Percentiles rank a stretch among this genome's conserved stretches.
phyloP scores from a whole-genome alignment of 1,140 invertebrate genomes.

The Arion vulgaris region DNA sequence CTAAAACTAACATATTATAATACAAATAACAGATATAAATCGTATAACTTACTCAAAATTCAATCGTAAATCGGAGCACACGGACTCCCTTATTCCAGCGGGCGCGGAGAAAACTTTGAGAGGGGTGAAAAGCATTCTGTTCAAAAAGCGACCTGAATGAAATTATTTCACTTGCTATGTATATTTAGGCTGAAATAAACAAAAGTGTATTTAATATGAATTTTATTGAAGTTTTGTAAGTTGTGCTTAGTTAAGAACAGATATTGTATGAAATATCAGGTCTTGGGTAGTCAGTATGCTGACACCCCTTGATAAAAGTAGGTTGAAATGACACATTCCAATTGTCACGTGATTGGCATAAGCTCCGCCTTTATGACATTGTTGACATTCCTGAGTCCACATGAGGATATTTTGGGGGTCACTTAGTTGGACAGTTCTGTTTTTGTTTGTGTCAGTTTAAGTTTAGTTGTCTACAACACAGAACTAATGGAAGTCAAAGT shows the following conservation, averaged over 20 bases:
- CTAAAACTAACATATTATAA: background rate
- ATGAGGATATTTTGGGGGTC: constrained; percentile 27
- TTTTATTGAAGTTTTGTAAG: background rate
- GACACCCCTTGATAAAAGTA: constrained; percentile 21
- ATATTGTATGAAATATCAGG: background rate
- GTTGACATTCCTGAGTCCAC: constrained; percentile 66
- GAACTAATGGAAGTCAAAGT: background rate
- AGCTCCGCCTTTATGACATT: constrained; percentile 64
- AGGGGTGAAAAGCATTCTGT: constrained; percentile 22
- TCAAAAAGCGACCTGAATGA: background rate
- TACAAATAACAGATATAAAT: constrained; percentile 14
- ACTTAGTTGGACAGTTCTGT: background rate
- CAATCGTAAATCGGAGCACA: constrained; percentile 5
- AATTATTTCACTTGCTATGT: background rate
- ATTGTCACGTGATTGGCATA: constrained; percentile 65
- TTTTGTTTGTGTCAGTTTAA: background rate
- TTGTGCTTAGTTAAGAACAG: background rate
- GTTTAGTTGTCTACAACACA: background rate
- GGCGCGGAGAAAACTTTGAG: constrained; percentile 17
- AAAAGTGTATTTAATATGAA: background rate
- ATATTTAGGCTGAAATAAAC: background rate
- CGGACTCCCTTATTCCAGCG: constrained; percentile 39
- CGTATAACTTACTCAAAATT: constrained; percentile 30
- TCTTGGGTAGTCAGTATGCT: background rate
- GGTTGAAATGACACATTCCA: constrained; percentile 50